These are phyloP conservation scores for Agriopis leucophaearia DNA, from an alignment of 2,888 invertebrate genomes.

Conservation along the genomic window DNA sequence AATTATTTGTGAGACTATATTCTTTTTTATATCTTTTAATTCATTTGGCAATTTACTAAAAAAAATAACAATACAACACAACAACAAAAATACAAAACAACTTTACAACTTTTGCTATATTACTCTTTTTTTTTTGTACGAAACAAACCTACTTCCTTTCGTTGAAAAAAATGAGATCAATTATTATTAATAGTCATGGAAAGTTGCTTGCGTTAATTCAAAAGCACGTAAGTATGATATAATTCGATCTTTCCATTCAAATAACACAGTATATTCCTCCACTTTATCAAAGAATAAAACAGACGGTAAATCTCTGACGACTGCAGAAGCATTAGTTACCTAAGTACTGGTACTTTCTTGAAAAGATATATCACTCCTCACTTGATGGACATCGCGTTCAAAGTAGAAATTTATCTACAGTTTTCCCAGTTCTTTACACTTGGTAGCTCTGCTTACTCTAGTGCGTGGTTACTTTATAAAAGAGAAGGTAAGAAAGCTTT, in stretches of 20 bases:
- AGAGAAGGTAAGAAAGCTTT: background rate
- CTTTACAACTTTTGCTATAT: too few species aligned
- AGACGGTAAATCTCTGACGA: constrained; percentile 17
- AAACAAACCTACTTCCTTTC: too few species aligned
- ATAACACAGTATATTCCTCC: background rate
- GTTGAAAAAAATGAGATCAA: too few species aligned
- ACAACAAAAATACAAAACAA: too few species aligned
- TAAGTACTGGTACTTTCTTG: constrained; percentile 11
- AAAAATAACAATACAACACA: too few species aligned
- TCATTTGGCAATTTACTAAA: too few species aligned
- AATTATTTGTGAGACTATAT: too few species aligned
- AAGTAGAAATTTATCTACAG: constrained; percentile 26
- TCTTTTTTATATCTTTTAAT: too few species aligned
- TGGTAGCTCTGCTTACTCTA: too few species aligned
- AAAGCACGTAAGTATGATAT: background rate
- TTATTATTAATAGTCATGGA: background rate
- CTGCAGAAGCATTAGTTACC: constrained; percentile 13
- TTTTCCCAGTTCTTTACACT: background rate
- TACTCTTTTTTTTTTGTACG: too few species aligned
- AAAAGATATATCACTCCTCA: constrained; percentile 27
- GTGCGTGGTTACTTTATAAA: background rate
- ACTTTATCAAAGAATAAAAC: constrained; percentile 8
- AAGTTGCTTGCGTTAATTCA: background rate
- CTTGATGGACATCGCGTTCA: constrained; percentile 29
- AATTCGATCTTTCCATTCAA: too few species aligned